Base-by-base conservation (phyloP, 2,888 invertebrate genomes). In the Lottia scabra region DNA sequence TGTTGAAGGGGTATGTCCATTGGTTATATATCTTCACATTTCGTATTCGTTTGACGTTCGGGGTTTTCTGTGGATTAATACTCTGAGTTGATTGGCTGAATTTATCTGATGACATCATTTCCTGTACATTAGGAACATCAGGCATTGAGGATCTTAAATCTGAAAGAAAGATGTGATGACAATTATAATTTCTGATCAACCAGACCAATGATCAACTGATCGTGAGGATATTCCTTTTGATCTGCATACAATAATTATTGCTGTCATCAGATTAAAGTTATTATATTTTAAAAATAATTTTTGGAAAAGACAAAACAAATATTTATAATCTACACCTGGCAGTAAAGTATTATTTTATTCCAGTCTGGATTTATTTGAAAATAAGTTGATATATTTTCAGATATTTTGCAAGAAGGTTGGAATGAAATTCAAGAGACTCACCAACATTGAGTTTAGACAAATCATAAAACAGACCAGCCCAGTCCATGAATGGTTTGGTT, bases 401-500 rank as follows among this genome's bases (percentile, higher is more conserved):
- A n/a, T n/a, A n/a, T n/a, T n/a, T n/a, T n/a, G n/a, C n/a, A n/a
- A n/a, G n/a, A n/a, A n/a, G n/a, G n/a, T 38, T 6, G 10, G 38
- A 38, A 38, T 38, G 5, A 38, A 38, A 8, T 38, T 10, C 38
- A 38, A 2, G 30, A 30, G 4, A 56, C 73, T 68, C 69, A 88
- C 88, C 87, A 64, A 82, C 81, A 65, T 82, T 78, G 6, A 87
- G 80, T 38, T 85, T 78, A 63, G 83, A 79, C 8, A 88, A 82
- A 48, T 87, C 81, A 45, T 84, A 83, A 63, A 83, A 79, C 67
- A 88, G 81, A 27, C 85, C 84, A 5, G 85, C 80, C 88, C 88
- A 88, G 56, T 86, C 81, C 80, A 85, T 80, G 77, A 87, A 87
- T 4, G 84, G 81, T 72, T 84, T 84, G 63, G 84, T 84, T n/a